Percentiles rank a stretch among this genome's conserved stretches.
These are phyloP conservation scores for Limnephilus auricula DNA, from an alignment of 2,888 invertebrate genomes.

Conservation along the genomic window DNA sequence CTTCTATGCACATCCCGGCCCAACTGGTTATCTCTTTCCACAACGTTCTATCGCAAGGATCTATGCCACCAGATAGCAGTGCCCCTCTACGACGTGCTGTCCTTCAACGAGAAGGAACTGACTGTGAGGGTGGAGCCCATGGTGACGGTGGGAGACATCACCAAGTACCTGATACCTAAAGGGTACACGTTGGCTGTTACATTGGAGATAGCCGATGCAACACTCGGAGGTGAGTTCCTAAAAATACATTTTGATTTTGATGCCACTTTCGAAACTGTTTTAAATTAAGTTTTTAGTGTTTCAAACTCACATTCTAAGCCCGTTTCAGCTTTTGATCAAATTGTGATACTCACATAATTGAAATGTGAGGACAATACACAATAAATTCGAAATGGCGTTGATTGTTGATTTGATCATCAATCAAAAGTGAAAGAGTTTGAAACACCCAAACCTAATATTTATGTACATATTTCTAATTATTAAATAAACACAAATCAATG, in stretches of 20 bases:
- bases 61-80: conserved; percentile 80
- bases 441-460: too few species aligned
- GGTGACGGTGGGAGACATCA: conserved; percentile 82
- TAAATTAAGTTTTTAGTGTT: background rate
- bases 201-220: conserved; percentile 83
- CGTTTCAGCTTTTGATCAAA: too few species aligned
- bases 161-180: conserved; percentile 79
- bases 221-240: conserved; percentile 77
- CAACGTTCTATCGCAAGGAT: conserved; percentile 82
- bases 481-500: too few species aligned
- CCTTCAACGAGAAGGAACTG: conserved; percentile 77
- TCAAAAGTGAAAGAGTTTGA: too few species aligned
- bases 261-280: background rate
- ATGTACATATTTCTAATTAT: too few species aligned
- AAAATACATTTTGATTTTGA: background rate
- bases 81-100: conserved; percentile 80
- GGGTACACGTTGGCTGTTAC: conserved; percentile 84
- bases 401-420: too few species aligned
- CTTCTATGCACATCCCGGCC: conserved; percentile 82
- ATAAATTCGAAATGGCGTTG: too few species aligned
- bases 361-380: too few species aligned
- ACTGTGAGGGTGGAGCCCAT: conserved; percentile 83
- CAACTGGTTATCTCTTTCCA: conserved; percentile 84
- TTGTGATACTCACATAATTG: too few species aligned
- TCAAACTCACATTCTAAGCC: background rate